Evolutionary conservation across 2,888 invertebrate genomes (phyloP).

Genomic region (Leucania comma): DNA sequence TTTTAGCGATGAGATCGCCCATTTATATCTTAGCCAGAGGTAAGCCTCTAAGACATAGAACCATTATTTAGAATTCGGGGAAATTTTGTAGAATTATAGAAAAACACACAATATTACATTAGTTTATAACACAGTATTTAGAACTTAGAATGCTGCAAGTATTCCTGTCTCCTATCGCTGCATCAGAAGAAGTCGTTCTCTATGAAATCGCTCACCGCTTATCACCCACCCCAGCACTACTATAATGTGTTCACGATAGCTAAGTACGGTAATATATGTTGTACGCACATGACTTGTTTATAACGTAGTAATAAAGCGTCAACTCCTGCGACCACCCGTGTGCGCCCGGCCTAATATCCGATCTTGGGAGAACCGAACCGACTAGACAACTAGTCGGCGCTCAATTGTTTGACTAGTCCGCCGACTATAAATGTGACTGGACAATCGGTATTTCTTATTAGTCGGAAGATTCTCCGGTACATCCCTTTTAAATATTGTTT

Average conservation of each 20-base stretch:
- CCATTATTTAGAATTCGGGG: too few relatives aligned
- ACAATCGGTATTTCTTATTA: neutral
- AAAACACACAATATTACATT: too few relatives aligned
- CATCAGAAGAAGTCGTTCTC: too few relatives aligned
- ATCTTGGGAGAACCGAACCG: conserved; percentile 18
- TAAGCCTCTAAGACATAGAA: too few relatives aligned
- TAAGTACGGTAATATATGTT: conserved; percentile 83
- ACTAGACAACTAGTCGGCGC: neutral
- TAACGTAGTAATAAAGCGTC: conserved; percentile 68
- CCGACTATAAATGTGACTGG: neutral
- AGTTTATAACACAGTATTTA: too few relatives aligned
- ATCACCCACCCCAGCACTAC: conserved; percentile 47
- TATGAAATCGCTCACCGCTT: conserved; percentile 48
- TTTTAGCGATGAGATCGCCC: too few relatives aligned
- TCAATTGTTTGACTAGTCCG: neutral
- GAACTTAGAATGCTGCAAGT: too few relatives aligned
- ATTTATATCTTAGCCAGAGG: too few relatives aligned
- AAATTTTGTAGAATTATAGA: too few relatives aligned
- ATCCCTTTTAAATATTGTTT: neutral
- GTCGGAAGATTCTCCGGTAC: neutral
- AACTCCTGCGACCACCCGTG: conserved; percentile 72
- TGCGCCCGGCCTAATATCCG: conserved; percentile 54
- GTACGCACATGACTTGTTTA: conserved; percentile 75
- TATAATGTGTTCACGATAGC: conserved; percentile 75
- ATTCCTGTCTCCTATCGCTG: too few relatives aligned